Conservation (phyloP, 2,797 vertebrate species). For the Mionectes olivaceus region DNA sequence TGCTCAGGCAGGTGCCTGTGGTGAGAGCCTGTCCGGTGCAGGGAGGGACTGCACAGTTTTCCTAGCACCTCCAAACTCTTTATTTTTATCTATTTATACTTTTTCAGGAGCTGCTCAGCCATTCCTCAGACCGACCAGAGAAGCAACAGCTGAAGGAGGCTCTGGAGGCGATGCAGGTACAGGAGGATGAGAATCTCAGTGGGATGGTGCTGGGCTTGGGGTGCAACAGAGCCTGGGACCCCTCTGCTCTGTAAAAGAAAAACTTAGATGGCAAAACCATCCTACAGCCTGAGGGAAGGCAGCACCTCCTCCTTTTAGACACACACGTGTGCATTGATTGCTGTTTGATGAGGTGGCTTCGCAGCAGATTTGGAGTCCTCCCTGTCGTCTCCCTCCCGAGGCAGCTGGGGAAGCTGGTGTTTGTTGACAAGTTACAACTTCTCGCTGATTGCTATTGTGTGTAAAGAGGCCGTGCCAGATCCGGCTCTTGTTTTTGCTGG, state of each 20-base stretch:
- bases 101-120: slow-evolving; percentile 91
- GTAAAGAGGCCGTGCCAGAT: background rate
- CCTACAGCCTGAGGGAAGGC: accelerated
- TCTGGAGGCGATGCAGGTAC: slow-evolving; percentile 97
- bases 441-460: background rate
- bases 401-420: background rate
- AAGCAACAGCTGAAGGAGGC: slow-evolving; percentile 94
- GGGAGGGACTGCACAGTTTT: background rate
- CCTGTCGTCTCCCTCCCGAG: background rate
- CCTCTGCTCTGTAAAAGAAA: background rate
- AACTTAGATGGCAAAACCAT: background rate
- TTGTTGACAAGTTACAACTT: background rate
- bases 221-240: background rate
- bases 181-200: accelerated
- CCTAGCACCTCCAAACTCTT: background rate
- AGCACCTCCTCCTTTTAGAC: background rate
- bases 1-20: background rate
- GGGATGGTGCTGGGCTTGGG: background rate
- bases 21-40: accelerated
- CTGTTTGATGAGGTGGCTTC: background rate
- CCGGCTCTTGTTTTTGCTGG: background rate
- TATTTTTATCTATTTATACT: accelerated
- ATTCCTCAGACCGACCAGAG: slow-evolving; percentile 90
- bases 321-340: accelerated
- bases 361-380: background rate